Base-by-base conservation (phyloP, 1,140 invertebrate genomes). In the Drosophila setifemur region DNA sequence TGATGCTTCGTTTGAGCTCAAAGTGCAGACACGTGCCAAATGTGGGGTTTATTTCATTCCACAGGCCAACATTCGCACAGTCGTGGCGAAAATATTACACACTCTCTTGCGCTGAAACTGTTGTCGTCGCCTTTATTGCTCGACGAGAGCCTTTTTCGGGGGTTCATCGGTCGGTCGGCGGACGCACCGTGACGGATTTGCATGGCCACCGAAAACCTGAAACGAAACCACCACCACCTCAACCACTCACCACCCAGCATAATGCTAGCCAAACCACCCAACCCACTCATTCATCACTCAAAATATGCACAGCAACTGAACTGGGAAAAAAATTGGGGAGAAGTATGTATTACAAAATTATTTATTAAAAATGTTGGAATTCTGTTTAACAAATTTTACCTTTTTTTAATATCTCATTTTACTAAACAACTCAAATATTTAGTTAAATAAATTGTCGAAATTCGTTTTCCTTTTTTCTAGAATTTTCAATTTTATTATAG, bases 1-100 rank as follows among this genome's bases (percentile, higher is more conserved):
- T 74, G 75, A 40, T 66, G 79, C 74, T 68, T 64, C 61, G 68
- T 83, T 82, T 76, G 72, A 58, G 70, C 47, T 74, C 71, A 86
- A 85, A 86, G 81, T 85, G 81, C 81, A 76, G 81, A 81, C 81
- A 85, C 81, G 81, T 85, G 81, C 81, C 81, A 19, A n/a, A 16
- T 64, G 54, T 48, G 28, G 47, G 44, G 35, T 16, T 47, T 33
- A 26, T 42, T 6, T 14, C 63, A 28, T 12, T 9, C 44, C 67
- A 18, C 23, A 43, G 50, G 28, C 19, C 29, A 67, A 58, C 37
- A 47, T 37, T 71, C 31, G 61, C 50, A 85, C 79, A 85, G 54
- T 85, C 37, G 52, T 54, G 61, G 50, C 54, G 40, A 70, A 55
- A 71, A 85, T 78, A 67, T 73, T 78, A 73, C 58, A 21, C 43